These are phyloP conservation scores for Yponomeuta sedellus DNA, from an alignment of 2,888 invertebrate genomes.

Conservation along the genomic window DNA sequence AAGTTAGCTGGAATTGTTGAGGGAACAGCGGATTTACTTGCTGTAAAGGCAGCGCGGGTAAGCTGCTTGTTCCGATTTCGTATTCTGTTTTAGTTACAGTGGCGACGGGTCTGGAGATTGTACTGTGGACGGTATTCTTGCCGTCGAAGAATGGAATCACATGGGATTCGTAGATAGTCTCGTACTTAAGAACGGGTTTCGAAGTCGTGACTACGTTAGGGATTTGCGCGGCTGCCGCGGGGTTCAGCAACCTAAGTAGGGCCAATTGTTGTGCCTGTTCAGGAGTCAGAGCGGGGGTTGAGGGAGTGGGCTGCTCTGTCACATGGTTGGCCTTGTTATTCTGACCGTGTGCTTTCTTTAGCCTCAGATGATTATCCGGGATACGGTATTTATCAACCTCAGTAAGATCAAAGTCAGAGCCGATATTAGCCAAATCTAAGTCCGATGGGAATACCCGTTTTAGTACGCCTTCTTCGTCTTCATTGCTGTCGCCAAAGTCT, in stretches of 20 bases:
- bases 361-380: slow-evolving; percentile 71
- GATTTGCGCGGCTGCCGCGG: slow-evolving; percentile 79
- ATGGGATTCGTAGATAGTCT: slow-evolving; percentile 89
- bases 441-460: slow-evolving; percentile 78
- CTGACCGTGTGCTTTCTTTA: slow-evolving; percentile 67
- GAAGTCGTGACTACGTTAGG: slow-evolving; percentile 87
- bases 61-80: slow-evolving; percentile 84
- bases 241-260: slow-evolving; percentile 82
- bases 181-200: slow-evolving; percentile 83
- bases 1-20: slow-evolving; percentile 85
- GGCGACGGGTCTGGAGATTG: slow-evolving; percentile 86
- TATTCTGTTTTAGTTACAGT: slow-evolving; percentile 88
- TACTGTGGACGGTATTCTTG: slow-evolving; percentile 84
- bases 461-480: slow-evolving; percentile 72
- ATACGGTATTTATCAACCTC: slow-evolving; percentile 81
- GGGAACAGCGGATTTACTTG: slow-evolving; percentile 76
- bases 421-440: slow-evolving; percentile 83
- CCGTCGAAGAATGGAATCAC: slow-evolving; percentile 87
- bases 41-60: slow-evolving; percentile 76
- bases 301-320: slow-evolving; percentile 66
- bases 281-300: slow-evolving; percentile 75
- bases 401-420: slow-evolving; percentile 82
- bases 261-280: slow-evolving; percentile 87
- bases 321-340: slow-evolving; percentile 60
- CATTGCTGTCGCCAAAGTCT: slow-evolving; percentile 89